Conservation (phyloP, 2,888 invertebrate genomes). For the Brachyptera putata region DNA sequence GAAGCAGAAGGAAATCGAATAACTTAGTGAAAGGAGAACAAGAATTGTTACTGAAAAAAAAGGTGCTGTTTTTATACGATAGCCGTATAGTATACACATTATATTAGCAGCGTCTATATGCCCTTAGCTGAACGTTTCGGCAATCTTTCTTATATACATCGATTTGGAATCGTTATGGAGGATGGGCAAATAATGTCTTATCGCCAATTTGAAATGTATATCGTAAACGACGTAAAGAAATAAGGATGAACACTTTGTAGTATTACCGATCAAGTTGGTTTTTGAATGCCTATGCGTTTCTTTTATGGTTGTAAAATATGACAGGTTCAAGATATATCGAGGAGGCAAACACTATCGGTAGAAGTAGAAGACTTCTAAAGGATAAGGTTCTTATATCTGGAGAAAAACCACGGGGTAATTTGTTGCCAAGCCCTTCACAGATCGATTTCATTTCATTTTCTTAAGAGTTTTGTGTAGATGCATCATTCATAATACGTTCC, state of each 20-base stretch:
- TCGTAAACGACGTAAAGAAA: neutral
- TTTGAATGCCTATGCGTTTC: constrained; percentile 14
- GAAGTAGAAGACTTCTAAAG: too few relatives aligned
- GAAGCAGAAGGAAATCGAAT: too few relatives aligned
- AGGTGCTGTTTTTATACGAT: too few relatives aligned
- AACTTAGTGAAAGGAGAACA: too few relatives aligned
- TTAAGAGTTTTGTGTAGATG: constrained; percentile 26
- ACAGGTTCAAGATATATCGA: neutral
- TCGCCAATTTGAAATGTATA: constrained; percentile 14
- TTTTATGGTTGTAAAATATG: constrained; percentile 15
- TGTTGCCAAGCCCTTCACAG: constrained; percentile 10
- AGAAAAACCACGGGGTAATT: constrained; percentile 13
- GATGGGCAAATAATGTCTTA: neutral
- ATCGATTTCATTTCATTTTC: constrained; percentile 31
- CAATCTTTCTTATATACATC: neutral
- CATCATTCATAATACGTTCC: constrained; percentile 15
- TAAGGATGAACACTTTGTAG: constrained; percentile 13
- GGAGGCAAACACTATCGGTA: neutral
- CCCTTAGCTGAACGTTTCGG: neutral
- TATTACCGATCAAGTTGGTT: constrained; percentile 19
- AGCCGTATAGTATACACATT: too few relatives aligned
- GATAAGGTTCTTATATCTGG: too few relatives aligned
- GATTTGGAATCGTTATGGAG: neutral
- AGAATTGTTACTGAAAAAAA: too few relatives aligned
- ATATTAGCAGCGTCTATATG: too few relatives aligned